phyloP scores from a whole-genome alignment of 1,140 invertebrate species.

The Amphibalanus amphitrite region DNA sequence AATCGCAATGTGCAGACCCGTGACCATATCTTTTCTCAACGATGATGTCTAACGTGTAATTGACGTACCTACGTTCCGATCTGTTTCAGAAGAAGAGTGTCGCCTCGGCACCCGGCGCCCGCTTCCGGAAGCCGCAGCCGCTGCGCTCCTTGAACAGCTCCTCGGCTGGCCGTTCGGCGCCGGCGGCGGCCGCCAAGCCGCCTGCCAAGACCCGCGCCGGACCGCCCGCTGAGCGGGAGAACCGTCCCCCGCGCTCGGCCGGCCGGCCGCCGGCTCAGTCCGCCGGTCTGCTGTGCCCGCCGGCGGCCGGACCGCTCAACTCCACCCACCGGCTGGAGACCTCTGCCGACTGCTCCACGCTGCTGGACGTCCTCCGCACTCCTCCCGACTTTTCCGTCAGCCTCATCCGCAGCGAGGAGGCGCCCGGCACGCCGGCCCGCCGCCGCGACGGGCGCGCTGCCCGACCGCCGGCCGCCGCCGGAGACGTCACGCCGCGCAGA shows the following conservation, averaged over 20 bases:
- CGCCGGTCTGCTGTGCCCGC: not conserved
- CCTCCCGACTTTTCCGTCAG: slow-evolving; percentile 2
- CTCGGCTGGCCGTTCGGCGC: too few relatives aligned
- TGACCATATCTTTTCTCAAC: too few relatives aligned
- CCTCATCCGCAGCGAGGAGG: not conserved
- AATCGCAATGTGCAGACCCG: too few relatives aligned
- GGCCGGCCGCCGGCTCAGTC: too few relatives aligned
- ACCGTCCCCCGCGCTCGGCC: not conserved
- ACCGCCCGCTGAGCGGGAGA: not conserved
- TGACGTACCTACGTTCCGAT: too few relatives aligned
- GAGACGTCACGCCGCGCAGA: not conserved
- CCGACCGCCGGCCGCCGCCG: not conserved
- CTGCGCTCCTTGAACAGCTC: not conserved
- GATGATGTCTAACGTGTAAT: too few relatives aligned
- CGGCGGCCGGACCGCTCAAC: not conserved
- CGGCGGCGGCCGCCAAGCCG: not conserved
- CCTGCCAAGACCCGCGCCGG: too few relatives aligned
- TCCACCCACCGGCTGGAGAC: not conserved
- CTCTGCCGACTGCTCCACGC: not conserved
- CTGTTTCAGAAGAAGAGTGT: not conserved
- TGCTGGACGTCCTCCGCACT: not conserved
- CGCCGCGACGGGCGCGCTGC: too few relatives aligned
- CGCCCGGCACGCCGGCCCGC: too few relatives aligned
- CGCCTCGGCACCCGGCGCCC: too few relatives aligned
- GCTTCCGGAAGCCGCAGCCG: not conserved